Evolutionary conservation across 2,888 invertebrate species (phyloP).

Genomic region (Tricholauxania praeusta): DNA sequence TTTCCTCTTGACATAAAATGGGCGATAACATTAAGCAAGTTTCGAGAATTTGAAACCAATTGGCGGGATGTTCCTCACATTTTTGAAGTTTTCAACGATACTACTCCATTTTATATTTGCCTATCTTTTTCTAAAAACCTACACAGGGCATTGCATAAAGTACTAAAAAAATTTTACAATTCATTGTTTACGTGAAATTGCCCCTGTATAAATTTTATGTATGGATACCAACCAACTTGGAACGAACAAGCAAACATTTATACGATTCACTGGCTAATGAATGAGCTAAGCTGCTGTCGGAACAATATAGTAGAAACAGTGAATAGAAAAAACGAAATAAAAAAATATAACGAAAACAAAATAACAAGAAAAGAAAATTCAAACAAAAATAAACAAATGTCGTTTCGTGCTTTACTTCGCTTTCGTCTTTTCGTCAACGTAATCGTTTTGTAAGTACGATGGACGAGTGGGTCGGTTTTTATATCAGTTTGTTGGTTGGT

Average conservation of each 20-base stretch:
- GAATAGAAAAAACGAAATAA: background rate
- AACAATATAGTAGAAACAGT: constrained; percentile 25
- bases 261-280: constrained; percentile 41
- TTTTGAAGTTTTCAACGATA: too few relatives aligned
- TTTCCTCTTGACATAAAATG: too few relatives aligned
- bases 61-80: too few relatives aligned
- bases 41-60: too few relatives aligned
- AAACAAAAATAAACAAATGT: constrained; percentile 41
- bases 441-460: constrained; percentile 26
- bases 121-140: too few relatives aligned
- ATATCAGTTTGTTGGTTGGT: constrained; percentile 17
- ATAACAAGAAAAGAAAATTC: constrained; percentile 37
- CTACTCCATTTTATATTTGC: too few relatives aligned
- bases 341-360: constrained; percentile 21
- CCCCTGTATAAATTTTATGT: background rate
- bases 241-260: constrained; percentile 27
- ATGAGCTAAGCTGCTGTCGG: constrained; percentile 38
- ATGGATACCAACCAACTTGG: constrained; percentile 4
- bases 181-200: too few relatives aligned
- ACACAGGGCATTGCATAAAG: too few relatives aligned
- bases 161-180: too few relatives aligned
- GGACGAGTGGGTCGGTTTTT: constrained; percentile 12
- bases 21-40: too few relatives aligned
- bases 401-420: constrained; percentile 20
- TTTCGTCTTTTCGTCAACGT: constrained; percentile 29